These are phyloP conservation scores for Lamellibrachia columna DNA, from an alignment of 2,888 invertebrate genomes.

Conservation along the genomic window DNA sequence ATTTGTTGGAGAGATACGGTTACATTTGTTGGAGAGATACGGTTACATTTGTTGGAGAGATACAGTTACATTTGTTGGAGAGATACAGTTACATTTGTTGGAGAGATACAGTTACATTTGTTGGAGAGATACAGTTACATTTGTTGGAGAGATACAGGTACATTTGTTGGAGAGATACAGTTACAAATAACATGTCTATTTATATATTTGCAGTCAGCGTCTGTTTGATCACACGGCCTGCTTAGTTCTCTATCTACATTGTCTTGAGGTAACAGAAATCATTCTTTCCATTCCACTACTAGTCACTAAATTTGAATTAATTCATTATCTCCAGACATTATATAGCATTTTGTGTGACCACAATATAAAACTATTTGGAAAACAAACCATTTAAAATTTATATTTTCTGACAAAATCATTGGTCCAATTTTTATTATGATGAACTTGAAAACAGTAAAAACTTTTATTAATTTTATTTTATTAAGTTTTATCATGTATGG, in stretches of 20 bases:
- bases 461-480: background rate
- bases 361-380: background rate
- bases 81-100: too few relatives aligned
- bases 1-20: too few relatives aligned
- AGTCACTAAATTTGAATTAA: background rate
- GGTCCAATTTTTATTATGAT: background rate
- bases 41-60: too few relatives aligned
- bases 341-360: background rate
- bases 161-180: background rate
- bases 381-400: background rate
- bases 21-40: too few relatives aligned
- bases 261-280: constrained; percentile 68
- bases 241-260: constrained; percentile 82
- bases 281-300: background rate
- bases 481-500: background rate
- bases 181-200: background rate
- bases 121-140: too few relatives aligned
- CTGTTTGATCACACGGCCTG: constrained; percentile 88
- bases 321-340: background rate
- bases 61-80: too few relatives aligned
- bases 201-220: constrained; percentile 69
- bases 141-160: too few relatives aligned
- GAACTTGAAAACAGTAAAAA: background rate
- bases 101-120: too few relatives aligned
- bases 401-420: background rate